These are phyloP conservation scores for Hypomecis punctinalis DNA, from an alignment of 2,888 invertebrate genomes.

Conservation along the genomic window DNA sequence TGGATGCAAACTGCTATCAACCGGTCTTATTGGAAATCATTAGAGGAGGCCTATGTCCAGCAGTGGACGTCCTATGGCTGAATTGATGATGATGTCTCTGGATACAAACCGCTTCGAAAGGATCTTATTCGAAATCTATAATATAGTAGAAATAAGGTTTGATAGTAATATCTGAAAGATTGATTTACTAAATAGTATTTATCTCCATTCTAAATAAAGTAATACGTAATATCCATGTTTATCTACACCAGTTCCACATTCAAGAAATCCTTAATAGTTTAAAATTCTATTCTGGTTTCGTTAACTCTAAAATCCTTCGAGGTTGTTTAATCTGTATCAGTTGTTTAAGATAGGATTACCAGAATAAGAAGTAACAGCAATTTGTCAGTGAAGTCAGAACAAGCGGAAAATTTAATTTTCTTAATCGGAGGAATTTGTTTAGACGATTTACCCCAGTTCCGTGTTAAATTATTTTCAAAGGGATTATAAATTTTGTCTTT, in stretches of 20 bases:
- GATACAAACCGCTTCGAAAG: no score
- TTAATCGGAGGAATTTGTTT: slow-evolving; percentile 54
- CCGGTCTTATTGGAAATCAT: no score
- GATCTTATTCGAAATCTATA: no score
- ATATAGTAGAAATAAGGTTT: no score
- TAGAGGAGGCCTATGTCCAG: no score
- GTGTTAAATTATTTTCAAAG: slow-evolving; percentile 58
- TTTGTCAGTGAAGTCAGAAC: slow-evolving; percentile 56
- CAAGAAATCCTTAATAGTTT: not conserved
- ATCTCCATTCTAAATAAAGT: not conserved
- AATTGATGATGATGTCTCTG: no score
- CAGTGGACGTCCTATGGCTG: no score
- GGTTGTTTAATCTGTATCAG: slow-evolving; percentile 11
- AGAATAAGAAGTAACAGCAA: slow-evolving; percentile 48
- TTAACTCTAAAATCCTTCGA: not conserved
- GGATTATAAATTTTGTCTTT: slow-evolving; percentile 64
- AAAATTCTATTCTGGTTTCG: not conserved
- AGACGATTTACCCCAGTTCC: slow-evolving; percentile 49
- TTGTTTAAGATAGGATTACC: slow-evolving; percentile 19
- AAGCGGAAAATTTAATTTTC: slow-evolving; percentile 66
- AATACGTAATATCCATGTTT: not conserved
- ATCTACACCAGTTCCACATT: not conserved
- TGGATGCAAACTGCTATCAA: no score
- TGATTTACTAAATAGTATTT: no score
- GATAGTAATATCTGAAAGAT: not conserved